These are phyloP conservation scores for Trissolcus brochymenae DNA, from an alignment of 2,888 invertebrate genomes.

Conservation along the genomic window DNA sequence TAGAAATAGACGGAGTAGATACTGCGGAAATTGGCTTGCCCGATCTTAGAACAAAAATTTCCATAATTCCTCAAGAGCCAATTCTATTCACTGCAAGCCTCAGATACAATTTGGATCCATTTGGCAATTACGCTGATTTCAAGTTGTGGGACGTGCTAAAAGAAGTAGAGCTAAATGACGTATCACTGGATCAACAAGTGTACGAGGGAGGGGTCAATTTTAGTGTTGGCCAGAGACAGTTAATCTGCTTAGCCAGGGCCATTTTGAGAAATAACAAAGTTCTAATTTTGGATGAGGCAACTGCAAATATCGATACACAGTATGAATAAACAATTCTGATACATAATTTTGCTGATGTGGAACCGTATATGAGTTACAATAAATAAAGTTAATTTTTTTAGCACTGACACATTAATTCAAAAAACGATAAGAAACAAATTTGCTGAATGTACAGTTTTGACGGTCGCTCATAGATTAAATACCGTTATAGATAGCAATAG, in stretches of 20 bases:
- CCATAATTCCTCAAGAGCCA: slow-evolving; percentile 85
- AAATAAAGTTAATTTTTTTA: not conserved
- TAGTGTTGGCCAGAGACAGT: slow-evolving; percentile 83
- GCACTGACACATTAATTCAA: not conserved
- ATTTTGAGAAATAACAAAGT: slow-evolving; percentile 81
- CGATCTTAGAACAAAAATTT: slow-evolving; percentile 85
- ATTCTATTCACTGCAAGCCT: slow-evolving; percentile 83
- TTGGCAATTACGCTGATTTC: slow-evolving; percentile 80
- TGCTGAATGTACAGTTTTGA: not conserved
- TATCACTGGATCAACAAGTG: slow-evolving; percentile 78
- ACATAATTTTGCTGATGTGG: too few species aligned
- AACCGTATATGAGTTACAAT: not conserved
- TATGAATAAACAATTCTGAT: slow-evolving; percentile 60
- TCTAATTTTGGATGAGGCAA: slow-evolving; percentile 84
- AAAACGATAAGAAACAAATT: not conserved
- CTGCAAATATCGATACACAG: slow-evolving; percentile 83
- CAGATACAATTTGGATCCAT: slow-evolving; percentile 85
- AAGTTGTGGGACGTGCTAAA: slow-evolving; percentile 82
- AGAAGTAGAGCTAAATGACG: slow-evolving; percentile 79
- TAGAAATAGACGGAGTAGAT: slow-evolving; percentile 88
- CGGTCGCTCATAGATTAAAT: not conserved
- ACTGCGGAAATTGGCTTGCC: slow-evolving; percentile 84
- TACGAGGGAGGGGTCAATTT: slow-evolving; percentile 80
- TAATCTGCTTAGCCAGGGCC: slow-evolving; percentile 83
- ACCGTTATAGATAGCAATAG: not conserved